These are phyloP conservation scores for Epinephelus cyanopodus DNA, from an alignment of 2,113 vertebrate genomes.

Conservation along the genomic window DNA sequence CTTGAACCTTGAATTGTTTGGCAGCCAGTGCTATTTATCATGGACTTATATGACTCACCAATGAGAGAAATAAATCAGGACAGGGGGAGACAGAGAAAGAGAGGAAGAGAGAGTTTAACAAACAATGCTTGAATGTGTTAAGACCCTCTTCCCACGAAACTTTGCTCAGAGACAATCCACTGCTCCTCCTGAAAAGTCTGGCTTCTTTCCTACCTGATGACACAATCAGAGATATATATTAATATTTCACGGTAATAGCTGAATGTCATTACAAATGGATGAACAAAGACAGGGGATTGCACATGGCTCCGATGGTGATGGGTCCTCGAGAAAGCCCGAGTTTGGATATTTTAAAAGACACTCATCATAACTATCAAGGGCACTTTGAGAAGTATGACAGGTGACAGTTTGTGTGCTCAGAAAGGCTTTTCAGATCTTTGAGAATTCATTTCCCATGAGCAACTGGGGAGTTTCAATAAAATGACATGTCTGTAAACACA, in stretches of 20 bases:
- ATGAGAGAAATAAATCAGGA: slow-evolving; percentile 53
- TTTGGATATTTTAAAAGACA: slow-evolving; percentile 17
- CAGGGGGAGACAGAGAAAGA: slow-evolving; percentile 21
- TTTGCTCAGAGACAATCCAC: not conserved
- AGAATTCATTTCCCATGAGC: slow-evolving; percentile 2
- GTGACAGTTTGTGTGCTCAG: not conserved
- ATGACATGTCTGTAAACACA: not conserved
- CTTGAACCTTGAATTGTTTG: slow-evolving; percentile 70
- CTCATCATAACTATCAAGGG: slow-evolving; percentile 19
- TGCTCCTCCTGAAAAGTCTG: not conserved
- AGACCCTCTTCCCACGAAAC: not conserved
- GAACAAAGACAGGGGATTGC: slow-evolving; percentile 10
- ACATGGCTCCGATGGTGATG: slow-evolving; percentile 9
- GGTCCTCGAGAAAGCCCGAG: slow-evolving; percentile 15
- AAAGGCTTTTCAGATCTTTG: slow-evolving; percentile 20
- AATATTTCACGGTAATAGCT: slow-evolving; percentile 59
- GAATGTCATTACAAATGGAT: slow-evolving; percentile 40
- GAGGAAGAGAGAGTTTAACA: slow-evolving; percentile 30
- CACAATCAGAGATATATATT: slow-evolving; percentile 30
- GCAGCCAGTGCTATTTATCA: slow-evolving; percentile 68
- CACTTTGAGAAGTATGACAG: slow-evolving; percentile 35
- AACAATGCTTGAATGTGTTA: slow-evolving; percentile 18
- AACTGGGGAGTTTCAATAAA: not conserved
- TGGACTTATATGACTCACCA: slow-evolving; percentile 63
- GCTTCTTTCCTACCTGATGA: not conserved